Base-by-base conservation (phyloP, 2,888 invertebrate species). In the Sarcophaga subvicina region DNA sequence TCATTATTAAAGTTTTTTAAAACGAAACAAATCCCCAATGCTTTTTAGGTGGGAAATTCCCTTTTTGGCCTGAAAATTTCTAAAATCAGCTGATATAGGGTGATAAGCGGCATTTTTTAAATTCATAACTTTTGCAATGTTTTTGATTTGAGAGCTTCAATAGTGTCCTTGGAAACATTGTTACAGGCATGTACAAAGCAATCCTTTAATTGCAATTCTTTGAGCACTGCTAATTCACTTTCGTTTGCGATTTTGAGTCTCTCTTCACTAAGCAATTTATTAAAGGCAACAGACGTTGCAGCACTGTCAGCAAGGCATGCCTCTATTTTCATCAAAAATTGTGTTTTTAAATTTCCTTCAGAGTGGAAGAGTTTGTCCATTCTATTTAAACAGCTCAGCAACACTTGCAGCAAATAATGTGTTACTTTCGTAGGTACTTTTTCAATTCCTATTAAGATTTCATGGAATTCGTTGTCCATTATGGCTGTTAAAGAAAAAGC, bases 211-310 rank as follows among this genome's bases (percentile, higher is more conserved):
- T 54, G 25, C 71, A 71, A 71, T 69, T 69, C 69, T 69, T 69
- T 69, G 47, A 69, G 47, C 69, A 69, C 47, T 63, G 22, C 63
- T 17, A 63, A 63, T 71, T 71, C 71, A 71, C 71, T 71, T 71
- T 25, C 78, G 27, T 78, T 78, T 78, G 60, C 64, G 49, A 69
- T 60, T 78, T 66, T 76, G 20, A 76, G 76, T 67, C 66, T 67
- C 67, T 77, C 60, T 60, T 67, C 77, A 77, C 77, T 77, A 77
- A 77, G 77, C 67, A 67, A 67, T 78, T 78, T 78, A 78, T 78
- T 78, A 78, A 78, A 78, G 62, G 67, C 77, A 69, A 67, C 27
- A 27, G 67, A 67, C 20, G 77, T 78, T 78, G 77, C 69, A 78
- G 69, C 78, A 70, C 78, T 78, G 69, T 78, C 78, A 78, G 69